Evolutionary conservation across 92 coral and sea anemone genomes (phyloP), one percentile per base, ranked within the genome.

Genomic region (Isaurus tuberculatus): DNA sequence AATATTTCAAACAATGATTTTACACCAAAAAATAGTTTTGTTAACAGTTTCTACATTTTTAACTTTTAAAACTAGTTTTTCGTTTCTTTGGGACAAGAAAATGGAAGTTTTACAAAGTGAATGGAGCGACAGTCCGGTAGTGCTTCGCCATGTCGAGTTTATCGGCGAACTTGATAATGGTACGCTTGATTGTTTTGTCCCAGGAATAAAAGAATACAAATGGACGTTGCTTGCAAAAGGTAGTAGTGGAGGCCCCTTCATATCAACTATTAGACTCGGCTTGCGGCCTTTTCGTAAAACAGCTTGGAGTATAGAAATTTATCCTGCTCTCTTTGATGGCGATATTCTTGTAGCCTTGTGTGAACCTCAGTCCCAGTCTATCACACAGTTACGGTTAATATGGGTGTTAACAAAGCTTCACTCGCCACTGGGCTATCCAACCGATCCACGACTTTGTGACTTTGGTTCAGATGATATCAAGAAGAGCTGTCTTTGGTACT

Each of bases 161-260:
- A 83, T 96, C n/a, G 99, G 99, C n/a, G 89, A 81, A 19, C 48
- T 27, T 0, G 99, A 96, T 32, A 96, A 96, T 64, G 99, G 99
- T 1, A 96, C 99, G 10, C 78, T 96, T 46, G 92, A 89, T 68
- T 96, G 99, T 37, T 77, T 72, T 49, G 86, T 94, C 32, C 94
- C 98, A 27, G 99, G 99, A 17, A 86, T 93, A 44, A 89, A 85
- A 19, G 83, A 91, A 7, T 96, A 88, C 80, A 60, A 75, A 26
- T 87, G 90, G 90, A 49, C 69, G 5, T 32, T 72, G 16, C 32
- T 87, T 3, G 71, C 82, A 19, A 87, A 87, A 82, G 87, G 85
- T 6, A 77, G 82, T 27, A 77, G 70, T 36, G 82, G 82, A 13
- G 82, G 82, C 32, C 82, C 82, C 1, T 84, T 40, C 19, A 44